These are phyloP conservation scores for Tragelaphus buxtoni DNA, from an alignment of 2,113 vertebrate species.

Conservation along the genomic window DNA sequence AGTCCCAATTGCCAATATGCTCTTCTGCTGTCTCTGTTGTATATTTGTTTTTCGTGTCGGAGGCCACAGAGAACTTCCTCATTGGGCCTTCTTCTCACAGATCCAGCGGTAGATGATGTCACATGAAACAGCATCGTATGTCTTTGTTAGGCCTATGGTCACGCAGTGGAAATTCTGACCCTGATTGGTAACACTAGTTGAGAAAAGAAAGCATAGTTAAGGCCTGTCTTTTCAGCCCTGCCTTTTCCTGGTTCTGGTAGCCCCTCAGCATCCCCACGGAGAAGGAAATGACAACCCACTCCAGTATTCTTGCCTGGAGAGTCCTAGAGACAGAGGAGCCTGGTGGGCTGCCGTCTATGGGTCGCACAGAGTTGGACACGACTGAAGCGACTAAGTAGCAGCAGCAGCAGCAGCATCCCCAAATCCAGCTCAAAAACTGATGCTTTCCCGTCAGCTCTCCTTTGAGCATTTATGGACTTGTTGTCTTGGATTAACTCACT, in stretches of 20 bases:
- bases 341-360: background rate
- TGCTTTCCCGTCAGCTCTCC: background rate
- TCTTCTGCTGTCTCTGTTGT: background rate
- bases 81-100: slow-evolving; percentile 29
- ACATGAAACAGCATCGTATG: slow-evolving; percentile 54
- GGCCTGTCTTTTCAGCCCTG: too few relatives aligned
- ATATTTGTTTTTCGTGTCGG: background rate
- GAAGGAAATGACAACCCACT: too few relatives aligned
- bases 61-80: background rate
- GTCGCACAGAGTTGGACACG: accelerated
- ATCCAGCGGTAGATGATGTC: slow-evolving; percentile 44
- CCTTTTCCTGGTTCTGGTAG: too few relatives aligned
- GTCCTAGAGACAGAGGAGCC: too few relatives aligned
- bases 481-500: background rate
- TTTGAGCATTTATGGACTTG: background rate
- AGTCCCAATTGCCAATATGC: background rate
- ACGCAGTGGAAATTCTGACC: slow-evolving; percentile 52
- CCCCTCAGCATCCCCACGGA: too few relatives aligned
- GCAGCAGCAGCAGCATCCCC: background rate
- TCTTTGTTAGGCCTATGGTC: slow-evolving; percentile 61
- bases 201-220: background rate
- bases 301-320: too few relatives aligned
- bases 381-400: accelerated
- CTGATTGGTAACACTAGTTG: slow-evolving; percentile 21
- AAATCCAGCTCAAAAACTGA: background rate